phyloP scores from a whole-genome alignment of 2,113 vertebrate genomes.

The Copsychus sechellarum region DNA sequence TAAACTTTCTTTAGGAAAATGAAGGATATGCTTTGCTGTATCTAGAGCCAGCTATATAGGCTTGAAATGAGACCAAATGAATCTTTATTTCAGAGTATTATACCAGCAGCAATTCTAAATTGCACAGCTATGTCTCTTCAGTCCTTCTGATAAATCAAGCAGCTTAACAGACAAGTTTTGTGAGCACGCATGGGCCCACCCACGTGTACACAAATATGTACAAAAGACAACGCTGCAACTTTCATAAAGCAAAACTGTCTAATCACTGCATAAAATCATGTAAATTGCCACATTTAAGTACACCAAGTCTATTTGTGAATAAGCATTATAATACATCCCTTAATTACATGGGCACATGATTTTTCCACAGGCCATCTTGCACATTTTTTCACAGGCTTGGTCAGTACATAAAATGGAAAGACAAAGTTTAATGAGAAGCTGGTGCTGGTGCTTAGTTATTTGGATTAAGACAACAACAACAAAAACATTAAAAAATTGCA shows the following conservation, averaged over 20 bases:
- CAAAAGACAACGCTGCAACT: background rate
- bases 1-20: background rate
- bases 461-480: background rate
- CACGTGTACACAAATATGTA: fast-evolving
- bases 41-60: background rate
- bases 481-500: background rate
- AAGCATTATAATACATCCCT: background rate
- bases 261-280: background rate
- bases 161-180: background rate
- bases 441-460: background rate
- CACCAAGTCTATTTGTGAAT: background rate
- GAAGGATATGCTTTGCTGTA: background rate
- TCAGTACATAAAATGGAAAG: background rate
- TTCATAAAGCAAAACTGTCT: background rate
- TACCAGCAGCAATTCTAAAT: background rate
- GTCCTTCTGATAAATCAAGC: background rate
- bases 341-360: constrained; percentile 23
- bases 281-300: background rate
- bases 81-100: background rate
- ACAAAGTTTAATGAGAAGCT: background rate
- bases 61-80: background rate
- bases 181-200: background rate
- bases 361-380: background rate
- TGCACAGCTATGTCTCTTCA: background rate
- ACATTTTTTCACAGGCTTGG: background rate